These are phyloP conservation scores for Sylvicola cinctus DNA, from an alignment of 2,888 invertebrate genomes.

Conservation along the genomic window DNA sequence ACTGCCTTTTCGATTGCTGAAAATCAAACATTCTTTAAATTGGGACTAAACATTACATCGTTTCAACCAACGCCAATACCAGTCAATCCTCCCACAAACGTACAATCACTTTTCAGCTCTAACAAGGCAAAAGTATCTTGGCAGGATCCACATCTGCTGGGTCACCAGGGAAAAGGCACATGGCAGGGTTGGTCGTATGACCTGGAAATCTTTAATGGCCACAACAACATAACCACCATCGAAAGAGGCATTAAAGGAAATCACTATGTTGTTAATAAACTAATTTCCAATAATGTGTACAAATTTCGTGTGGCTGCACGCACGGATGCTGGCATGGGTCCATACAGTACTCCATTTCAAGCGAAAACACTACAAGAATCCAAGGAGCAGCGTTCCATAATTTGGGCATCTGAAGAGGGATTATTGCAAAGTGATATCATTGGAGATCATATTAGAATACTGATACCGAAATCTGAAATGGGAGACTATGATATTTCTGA, in stretches of 20 bases:
- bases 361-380: slow-evolving; percentile 42
- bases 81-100: slow-evolving; percentile 51
- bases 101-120: slow-evolving; percentile 65
- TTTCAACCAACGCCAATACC: slow-evolving; percentile 65
- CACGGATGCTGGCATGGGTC: slow-evolving; percentile 54
- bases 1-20: slow-evolving; percentile 24
- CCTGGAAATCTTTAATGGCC: slow-evolving; percentile 20
- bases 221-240: slow-evolving; percentile 16
- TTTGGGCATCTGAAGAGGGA: slow-evolving; percentile 60
- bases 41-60: slow-evolving; percentile 34
- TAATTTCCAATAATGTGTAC: slow-evolving; percentile 58
- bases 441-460: slow-evolving; percentile 49
- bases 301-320: slow-evolving; percentile 59
- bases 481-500: slow-evolving; percentile 43
- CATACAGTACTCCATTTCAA: slow-evolving; percentile 56
- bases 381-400: slow-evolving; percentile 19
- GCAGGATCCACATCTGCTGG: slow-evolving; percentile 56
- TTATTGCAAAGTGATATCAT: slow-evolving; percentile 63
- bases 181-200: slow-evolving; percentile 27
- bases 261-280: slow-evolving; percentile 40
- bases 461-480: slow-evolving; percentile 39
- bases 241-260: slow-evolving; percentile 31
- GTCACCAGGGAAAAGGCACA: slow-evolving; percentile 47
- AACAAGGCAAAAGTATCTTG: slow-evolving; percentile 60
- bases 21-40: not conserved